phyloP scores from a whole-genome alignment of 2,888 invertebrate species.

The Acanthoscelides obtectus region DNA sequence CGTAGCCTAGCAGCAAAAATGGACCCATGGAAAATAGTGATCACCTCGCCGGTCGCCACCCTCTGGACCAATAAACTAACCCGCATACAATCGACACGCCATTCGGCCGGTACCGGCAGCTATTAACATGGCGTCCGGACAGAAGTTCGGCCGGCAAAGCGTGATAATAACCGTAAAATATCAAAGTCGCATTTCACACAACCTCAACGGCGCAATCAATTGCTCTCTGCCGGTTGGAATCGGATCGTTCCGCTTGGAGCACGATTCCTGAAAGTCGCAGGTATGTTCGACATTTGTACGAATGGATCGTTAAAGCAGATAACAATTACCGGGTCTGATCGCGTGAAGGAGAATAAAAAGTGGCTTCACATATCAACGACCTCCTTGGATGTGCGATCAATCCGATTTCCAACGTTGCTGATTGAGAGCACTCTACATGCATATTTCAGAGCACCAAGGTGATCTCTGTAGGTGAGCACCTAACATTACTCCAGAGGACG shows the following conservation, averaged over 20 bases:
- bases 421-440: too few relatives aligned
- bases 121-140: neutral
- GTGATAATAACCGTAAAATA: constrained; percentile 28
- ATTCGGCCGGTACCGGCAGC: neutral
- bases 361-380: too few relatives aligned
- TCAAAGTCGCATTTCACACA: constrained; percentile 28
- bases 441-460: too few relatives aligned
- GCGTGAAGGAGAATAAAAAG: too few relatives aligned
- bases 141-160: constrained; percentile 11
- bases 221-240: constrained; percentile 6
- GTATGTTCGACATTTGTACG: neutral
- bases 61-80: neutral
- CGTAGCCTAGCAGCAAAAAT: neutral
- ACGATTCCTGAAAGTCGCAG: neutral
- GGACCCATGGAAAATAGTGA: neutral
- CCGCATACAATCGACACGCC: neutral
- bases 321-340: neutral
- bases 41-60: neutral
- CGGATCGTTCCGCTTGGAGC: neutral
- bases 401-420: too few relatives aligned
- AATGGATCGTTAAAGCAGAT: neutral
- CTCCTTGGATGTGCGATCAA: too few relatives aligned
- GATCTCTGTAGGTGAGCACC: too few relatives aligned
- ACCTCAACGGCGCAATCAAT: constrained; percentile 27
- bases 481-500: too few relatives aligned